Conservation (phyloP, 2,113 vertebrate genomes). For the Brienomyrus longianalis region DNA sequence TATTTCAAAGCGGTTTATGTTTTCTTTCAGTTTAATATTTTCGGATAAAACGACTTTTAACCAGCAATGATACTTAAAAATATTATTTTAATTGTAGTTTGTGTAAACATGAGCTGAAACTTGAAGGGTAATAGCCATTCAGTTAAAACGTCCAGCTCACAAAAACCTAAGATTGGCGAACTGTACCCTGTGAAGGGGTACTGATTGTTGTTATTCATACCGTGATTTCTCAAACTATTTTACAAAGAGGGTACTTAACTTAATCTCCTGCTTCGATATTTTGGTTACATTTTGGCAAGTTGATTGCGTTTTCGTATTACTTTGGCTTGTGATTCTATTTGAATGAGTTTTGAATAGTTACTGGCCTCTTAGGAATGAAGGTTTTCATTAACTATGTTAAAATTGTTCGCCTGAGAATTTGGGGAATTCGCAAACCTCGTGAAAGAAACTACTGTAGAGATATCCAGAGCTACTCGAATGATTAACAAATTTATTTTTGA, state of each 20-base stretch:
- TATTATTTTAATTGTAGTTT: neutral
- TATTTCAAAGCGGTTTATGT: neutral
- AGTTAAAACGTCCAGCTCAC: neutral
- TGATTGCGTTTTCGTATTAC: neutral
- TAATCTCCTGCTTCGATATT: neutral
- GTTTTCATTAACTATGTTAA: neutral
- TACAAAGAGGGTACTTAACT: neutral
- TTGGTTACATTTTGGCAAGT: neutral
- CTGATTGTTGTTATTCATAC: neutral
- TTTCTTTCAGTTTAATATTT: neutral
- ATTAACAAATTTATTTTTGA: neutral
- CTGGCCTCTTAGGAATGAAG: neutral
- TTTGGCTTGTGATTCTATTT: neutral
- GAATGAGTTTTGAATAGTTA: slow-evolving; percentile 4
- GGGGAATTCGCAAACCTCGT: neutral
- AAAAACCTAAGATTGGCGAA: neutral
- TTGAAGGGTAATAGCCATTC: neutral
- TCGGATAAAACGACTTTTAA: neutral
- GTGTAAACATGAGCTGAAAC: neutral
- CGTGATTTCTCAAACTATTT: neutral
- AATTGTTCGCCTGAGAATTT: neutral
- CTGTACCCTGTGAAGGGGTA: neutral
- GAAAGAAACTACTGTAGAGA: neutral
- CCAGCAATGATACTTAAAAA: neutral
- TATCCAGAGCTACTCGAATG: neutral